phyloP scores from a whole-genome alignment of 2,113 vertebrate species.

The Laticauda colubrina region DNA sequence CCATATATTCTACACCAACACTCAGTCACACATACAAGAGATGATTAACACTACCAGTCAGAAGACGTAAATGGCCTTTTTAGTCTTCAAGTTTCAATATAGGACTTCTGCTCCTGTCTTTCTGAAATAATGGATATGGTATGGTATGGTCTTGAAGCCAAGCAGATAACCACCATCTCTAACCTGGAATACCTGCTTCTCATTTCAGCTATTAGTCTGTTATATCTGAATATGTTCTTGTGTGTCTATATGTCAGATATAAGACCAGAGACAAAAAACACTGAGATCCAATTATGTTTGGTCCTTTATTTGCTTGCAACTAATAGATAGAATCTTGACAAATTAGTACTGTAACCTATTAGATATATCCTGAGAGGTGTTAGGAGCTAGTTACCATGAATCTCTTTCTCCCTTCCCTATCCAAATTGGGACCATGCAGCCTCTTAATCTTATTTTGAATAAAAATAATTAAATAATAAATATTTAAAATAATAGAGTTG shows the following conservation, averaged over 20 bases:
- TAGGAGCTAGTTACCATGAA: background rate
- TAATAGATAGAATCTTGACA: too few species aligned
- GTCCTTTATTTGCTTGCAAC: too few species aligned
- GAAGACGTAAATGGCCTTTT: background rate
- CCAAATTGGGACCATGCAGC: too few species aligned
- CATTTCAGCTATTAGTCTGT: background rate
- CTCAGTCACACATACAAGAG: background rate
- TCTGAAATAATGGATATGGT: background rate
- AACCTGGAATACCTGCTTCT: background rate
- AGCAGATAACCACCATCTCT: background rate
- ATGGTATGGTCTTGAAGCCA: background rate
- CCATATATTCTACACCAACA: background rate
- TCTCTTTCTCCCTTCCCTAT: background rate
- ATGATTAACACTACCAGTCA: background rate
- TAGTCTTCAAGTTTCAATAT: background rate
- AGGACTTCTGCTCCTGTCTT: background rate
- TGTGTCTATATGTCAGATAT: background rate
- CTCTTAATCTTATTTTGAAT: background rate
- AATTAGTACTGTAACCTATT: too few species aligned
- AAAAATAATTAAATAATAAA: background rate
- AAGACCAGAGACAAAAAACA: background rate
- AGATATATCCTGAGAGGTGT: too few species aligned
- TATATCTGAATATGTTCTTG: background rate
- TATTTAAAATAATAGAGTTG: slow-evolving; percentile 1
- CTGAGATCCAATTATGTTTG: background rate